Base-by-base conservation (phyloP, 2,113 vertebrate species). In the Bolborhynchus lineola region DNA sequence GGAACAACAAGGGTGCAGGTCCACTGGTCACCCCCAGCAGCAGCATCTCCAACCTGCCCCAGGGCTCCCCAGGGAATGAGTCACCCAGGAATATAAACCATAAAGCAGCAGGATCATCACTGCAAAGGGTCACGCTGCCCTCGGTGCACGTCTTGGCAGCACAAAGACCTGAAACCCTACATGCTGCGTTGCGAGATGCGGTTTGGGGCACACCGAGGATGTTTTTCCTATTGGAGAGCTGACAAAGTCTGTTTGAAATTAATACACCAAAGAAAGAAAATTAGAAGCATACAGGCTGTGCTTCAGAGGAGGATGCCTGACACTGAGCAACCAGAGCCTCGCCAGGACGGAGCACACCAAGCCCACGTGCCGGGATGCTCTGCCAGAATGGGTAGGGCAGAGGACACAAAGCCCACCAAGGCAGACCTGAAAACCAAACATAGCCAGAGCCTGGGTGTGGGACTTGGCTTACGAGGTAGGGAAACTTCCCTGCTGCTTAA, bases 171-270 rank as follows among this genome's bases (percentile, higher is more conserved):
- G 0, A 25, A 42, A 46, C 55, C n/a, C 75, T 46, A 29, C 20
- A 31, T 35, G 86, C 57, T 1, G n/a, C 75, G 2, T 4, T 3
- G 35, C 0, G 6, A 63, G 79, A 86, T 29, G 90, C 2, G 31
- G 75, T 55, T 55, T 35, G 57, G 59, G 95, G 93, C 87, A 71
- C 6, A 0, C 13, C 0, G 2, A 37, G 88, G 79, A 42, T 59
- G 5, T 72, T 88, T 80, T 80, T 88, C 82, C 92, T 79, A 0
- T 17, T 95, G 93, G 92, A 90, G 52, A 57, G 88, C 82, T 94
- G 88, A 92, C 82, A 94, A 76, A 93, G 57, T 90, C 93, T 96
- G 93, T 35, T 82, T 88, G 90, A 16, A 94, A 94, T 96, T 90
- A 93, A 35, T 57, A 15, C 29, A 57, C 57, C 93, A 88, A 82